Conservation (phyloP, 2,888 invertebrate species). For the Buathra laborator region DNA sequence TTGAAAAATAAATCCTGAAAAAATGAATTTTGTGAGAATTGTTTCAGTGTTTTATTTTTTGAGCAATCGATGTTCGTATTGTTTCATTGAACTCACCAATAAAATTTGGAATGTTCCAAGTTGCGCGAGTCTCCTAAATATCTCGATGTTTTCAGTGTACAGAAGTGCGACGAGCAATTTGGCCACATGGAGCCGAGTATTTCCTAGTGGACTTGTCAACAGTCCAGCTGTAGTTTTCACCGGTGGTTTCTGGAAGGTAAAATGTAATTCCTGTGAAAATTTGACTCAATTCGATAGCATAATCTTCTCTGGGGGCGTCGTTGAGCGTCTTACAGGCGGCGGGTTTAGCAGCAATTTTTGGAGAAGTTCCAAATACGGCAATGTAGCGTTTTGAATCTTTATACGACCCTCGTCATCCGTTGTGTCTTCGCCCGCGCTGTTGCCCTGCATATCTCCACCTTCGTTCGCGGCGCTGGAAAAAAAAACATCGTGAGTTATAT, state of each 20-base stretch:
- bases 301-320: background rate
- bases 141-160: constrained; percentile 90
- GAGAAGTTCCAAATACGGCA: constrained; percentile 90
- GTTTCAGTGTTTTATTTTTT: background rate
- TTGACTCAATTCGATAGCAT: background rate
- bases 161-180: constrained; percentile 92
- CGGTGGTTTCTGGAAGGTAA: constrained; percentile 86
- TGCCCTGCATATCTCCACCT: constrained; percentile 76
- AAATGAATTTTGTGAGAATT: constrained; percentile 20
- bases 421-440: constrained; percentile 83
- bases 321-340: constrained; percentile 87
- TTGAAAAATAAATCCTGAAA: constrained; percentile 95
- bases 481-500: constrained; percentile 16
- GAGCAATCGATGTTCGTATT: background rate
- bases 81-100: constrained; percentile 84
- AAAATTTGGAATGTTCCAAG: constrained; percentile 87
- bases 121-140: constrained; percentile 89
- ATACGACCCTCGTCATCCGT: constrained; percentile 87
- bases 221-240: constrained; percentile 90
- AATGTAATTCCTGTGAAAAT: background rate
- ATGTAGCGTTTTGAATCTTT: constrained; percentile 89
- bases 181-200: constrained; percentile 92
- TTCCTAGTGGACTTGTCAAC: constrained; percentile 92
- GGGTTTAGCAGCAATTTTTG: constrained; percentile 90
- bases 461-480: constrained; percentile 73